A percentile compares a stretch with the other conserved stretches of the same genome.
Conservation (phyloP, 2,888 invertebrate genomes). For the Cephalotes varians region DNA sequence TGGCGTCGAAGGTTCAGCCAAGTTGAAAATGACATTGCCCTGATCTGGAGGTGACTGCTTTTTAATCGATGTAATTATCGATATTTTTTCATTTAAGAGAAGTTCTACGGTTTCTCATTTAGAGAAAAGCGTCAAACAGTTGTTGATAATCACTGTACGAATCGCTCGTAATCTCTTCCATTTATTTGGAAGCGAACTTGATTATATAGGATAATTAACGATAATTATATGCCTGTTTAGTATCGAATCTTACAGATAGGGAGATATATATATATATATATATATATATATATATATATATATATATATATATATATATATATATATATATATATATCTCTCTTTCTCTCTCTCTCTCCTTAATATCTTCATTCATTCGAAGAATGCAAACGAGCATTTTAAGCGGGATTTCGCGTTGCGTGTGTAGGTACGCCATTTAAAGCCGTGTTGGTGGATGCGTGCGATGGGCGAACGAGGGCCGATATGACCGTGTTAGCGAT, state of each 20-base stretch:
- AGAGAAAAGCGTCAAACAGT: neutral
- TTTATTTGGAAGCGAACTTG: neutral
- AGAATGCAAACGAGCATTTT: conserved; percentile 50
- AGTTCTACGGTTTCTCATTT: neutral
- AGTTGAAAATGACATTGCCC: neutral
- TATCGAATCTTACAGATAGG: neutral
- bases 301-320: too few species aligned
- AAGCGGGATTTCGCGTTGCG: conserved; percentile 18
- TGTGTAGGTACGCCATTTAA: conserved; percentile 15
- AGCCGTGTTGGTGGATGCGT: conserved; percentile 35
- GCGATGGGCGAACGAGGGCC: conserved; percentile 35
- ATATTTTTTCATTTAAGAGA: neutral
- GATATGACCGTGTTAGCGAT: conserved; percentile 54
- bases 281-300: too few species aligned
- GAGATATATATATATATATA: too few species aligned
- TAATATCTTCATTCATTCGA: conserved; percentile 66
- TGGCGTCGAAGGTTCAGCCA: neutral
- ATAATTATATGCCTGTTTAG: conserved; percentile 20
- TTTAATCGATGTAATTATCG: neutral
- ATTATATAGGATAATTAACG: conserved; percentile 19
- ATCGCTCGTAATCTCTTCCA: neutral
- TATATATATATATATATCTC: too few species aligned
- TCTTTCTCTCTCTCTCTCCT: conserved; percentile 53
- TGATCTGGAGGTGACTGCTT: neutral
- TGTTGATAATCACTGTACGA: neutral